Percentiles rank a stretch among this genome's conserved stretches.
Conservation (phyloP, 2,113 vertebrate genomes). For the Vombatus ursinus region DNA sequence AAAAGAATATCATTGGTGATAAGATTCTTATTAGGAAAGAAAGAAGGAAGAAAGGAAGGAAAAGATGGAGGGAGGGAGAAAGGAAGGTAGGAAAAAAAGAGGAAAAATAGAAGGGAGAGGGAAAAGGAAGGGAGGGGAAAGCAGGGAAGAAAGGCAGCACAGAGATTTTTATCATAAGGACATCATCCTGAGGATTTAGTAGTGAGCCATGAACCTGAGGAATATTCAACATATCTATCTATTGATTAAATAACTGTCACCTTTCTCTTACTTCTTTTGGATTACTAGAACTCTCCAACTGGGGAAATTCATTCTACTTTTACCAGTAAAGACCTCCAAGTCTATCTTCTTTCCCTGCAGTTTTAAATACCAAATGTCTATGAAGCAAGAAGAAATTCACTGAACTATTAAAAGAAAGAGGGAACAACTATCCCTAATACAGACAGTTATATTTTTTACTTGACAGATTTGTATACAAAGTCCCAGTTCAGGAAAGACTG, state of each 20-base stretch:
- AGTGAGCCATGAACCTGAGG: not conserved
- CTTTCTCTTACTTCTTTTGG: not conserved
- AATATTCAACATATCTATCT: not conserved
- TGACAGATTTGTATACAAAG: not conserved
- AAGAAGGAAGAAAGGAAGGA: not conserved
- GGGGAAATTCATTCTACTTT: not conserved
- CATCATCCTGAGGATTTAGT: not conserved
- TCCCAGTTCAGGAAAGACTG: not conserved
- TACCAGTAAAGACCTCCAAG: not conserved
- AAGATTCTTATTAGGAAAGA: conserved; percentile 34
- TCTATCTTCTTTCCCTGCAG: not conserved
- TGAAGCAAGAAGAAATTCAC: not conserved
- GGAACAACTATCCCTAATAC: not conserved
- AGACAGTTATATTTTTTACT: not conserved
- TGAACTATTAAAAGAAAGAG: not conserved
- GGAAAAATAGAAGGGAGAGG: not conserved
- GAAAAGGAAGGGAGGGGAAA: not conserved
- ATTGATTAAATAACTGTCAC: not conserved
- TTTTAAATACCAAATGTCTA: not conserved
- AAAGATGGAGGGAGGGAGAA: conserved; percentile 15
- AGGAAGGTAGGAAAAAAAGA: not conserved
- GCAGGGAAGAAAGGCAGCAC: not conserved
- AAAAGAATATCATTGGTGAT: not conserved
- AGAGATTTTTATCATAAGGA: not conserved
- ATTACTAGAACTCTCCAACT: not conserved